Conservation (phyloP, 2,888 invertebrate genomes). For the Erebia aethiops region DNA sequence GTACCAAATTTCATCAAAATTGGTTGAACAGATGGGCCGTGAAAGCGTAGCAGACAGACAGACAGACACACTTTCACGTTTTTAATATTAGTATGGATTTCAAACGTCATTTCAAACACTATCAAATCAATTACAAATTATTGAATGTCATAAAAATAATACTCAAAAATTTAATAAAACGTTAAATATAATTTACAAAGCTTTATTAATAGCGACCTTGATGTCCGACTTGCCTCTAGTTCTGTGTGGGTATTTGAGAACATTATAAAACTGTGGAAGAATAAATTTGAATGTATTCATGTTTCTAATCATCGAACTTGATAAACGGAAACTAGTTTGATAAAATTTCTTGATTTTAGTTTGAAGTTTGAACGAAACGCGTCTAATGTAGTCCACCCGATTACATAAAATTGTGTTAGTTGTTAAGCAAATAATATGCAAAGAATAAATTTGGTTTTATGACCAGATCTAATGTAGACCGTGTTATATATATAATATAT, state of each 20-base stretch:
- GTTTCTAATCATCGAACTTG: conserved; percentile 36
- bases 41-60: too few relatives aligned
- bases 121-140: conserved; percentile 31
- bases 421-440: background rate
- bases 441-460: background rate
- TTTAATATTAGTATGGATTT: too few relatives aligned
- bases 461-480: background rate
- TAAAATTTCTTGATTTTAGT: conserved; percentile 37
- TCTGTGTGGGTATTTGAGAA: conserved; percentile 42
- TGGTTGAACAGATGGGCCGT: too few relatives aligned
- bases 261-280: conserved; percentile 44
- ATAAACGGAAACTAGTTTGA: conserved; percentile 39
- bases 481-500: too few relatives aligned
- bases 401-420: conserved; percentile 8
- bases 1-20: too few relatives aligned
- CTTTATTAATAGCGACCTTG: conserved; percentile 42
- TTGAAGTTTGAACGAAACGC: conserved; percentile 17
- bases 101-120: conserved; percentile 15
- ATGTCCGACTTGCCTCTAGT: conserved; percentile 34
- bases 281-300: conserved; percentile 47
- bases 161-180: conserved; percentile 29
- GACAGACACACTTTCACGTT: too few relatives aligned
- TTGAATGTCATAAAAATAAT: conserved; percentile 34
- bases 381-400: conserved; percentile 17
- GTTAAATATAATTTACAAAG: conserved; percentile 30